Evolutionary conservation across 2,797 vertebrate genomes (phyloP).

Genomic region (Mastacembelus armatus): DNA sequence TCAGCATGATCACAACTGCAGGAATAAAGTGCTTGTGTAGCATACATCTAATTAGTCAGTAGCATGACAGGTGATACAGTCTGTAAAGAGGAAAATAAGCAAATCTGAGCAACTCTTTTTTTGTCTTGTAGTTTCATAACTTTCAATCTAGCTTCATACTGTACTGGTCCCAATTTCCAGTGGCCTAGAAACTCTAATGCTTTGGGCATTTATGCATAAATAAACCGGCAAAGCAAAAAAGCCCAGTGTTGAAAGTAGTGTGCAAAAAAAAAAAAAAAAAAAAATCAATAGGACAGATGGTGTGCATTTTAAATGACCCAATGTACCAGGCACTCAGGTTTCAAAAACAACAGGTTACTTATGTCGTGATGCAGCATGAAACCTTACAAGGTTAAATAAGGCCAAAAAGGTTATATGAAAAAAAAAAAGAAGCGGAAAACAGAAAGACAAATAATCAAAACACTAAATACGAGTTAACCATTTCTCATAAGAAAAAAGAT

Average conservation of each 20-base stretch:
- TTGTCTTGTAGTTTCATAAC: slow-evolving; percentile 7
- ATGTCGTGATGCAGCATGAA: slow-evolving; percentile 3
- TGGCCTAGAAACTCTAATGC: slow-evolving; percentile 64
- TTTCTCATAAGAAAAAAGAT: not conserved
- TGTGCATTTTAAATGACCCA: slow-evolving; percentile 42
- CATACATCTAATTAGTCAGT: not conserved
- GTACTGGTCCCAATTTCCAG: slow-evolving; percentile 64
- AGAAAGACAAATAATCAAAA: not conserved
- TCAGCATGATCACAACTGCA: not conserved
- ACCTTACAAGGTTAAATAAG: not conserved
- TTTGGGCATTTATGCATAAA: slow-evolving; percentile 56
- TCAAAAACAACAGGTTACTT: slow-evolving; percentile 37
- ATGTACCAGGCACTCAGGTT: slow-evolving; percentile 28
- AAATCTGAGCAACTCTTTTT: not conserved
- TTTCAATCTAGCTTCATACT: slow-evolving; percentile 8
- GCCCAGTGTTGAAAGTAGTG: slow-evolving; percentile 33
- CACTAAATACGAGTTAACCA: not conserved
- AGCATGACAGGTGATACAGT: not conserved
- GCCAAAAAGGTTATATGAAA: not conserved
- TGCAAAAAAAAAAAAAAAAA: too few relatives aligned
- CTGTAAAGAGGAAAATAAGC: not conserved
- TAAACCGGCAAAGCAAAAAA: slow-evolving; percentile 44
- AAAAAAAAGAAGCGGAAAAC: not conserved
- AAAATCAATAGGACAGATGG: slow-evolving; percentile 57
- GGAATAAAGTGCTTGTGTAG: not conserved